Percentiles rank a stretch among this genome's conserved stretches.
These are phyloP conservation scores for Merodon equestris DNA, from an alignment of 2,888 invertebrate genomes.

Conservation along the genomic window DNA sequence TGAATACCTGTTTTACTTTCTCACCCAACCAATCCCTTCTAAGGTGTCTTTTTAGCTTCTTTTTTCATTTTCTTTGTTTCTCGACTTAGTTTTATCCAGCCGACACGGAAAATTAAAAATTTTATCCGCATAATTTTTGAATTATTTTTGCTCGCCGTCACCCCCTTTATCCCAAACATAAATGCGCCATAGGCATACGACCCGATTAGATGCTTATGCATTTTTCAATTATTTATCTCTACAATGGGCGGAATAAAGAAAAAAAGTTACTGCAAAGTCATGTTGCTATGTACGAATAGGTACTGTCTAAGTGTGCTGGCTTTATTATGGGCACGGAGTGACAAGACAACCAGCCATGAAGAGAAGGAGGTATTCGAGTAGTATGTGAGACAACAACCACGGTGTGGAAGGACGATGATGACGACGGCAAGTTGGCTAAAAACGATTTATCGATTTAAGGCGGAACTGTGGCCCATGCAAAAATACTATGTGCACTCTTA, in stretches of 20 bases:
- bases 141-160: conserved; percentile 75
- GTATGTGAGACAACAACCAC: conserved; percentile 48
- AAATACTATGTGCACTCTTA: conserved; percentile 59
- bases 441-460: conserved; percentile 68
- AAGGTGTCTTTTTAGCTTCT: conserved; percentile 55
- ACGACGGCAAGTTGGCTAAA: conserved; percentile 66
- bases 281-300: conserved; percentile 51
- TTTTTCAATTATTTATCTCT: conserved; percentile 69
- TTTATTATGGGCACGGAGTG: conserved; percentile 63
- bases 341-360: conserved; percentile 56
- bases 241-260: conserved; percentile 63
- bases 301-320: conserved; percentile 49
- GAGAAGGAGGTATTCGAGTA: conserved; percentile 22
- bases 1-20: conserved; percentile 63
- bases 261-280: conserved; percentile 62
- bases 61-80: conserved; percentile 22
- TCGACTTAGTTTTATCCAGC: conserved; percentile 36
- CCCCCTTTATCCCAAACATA: conserved; percentile 48
- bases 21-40: conserved; percentile 53
- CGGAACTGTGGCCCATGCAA: conserved; percentile 67
- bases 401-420: conserved; percentile 37
- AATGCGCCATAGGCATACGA: conserved; percentile 66
- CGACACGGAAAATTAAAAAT: conserved; percentile 75
- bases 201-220: conserved; percentile 69
- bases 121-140: conserved; percentile 79